Conservation (phyloP, 1,140 invertebrate genomes). For the Hycleus cichorii region DNA sequence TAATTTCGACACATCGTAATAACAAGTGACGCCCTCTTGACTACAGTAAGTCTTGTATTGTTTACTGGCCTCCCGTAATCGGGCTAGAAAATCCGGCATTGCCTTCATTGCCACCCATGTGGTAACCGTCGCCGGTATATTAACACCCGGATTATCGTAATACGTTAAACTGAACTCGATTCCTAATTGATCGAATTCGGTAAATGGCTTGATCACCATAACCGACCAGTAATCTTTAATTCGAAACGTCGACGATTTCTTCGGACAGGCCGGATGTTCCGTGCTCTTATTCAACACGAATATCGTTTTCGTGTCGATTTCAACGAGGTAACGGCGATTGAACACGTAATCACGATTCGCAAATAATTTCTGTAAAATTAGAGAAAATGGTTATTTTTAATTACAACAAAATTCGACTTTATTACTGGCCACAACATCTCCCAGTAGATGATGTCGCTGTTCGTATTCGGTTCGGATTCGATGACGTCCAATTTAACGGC, state of each 20-base stretch:
- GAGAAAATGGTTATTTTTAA: neutral
- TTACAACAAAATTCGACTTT: neutral
- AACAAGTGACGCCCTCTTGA: conserved; percentile 18
- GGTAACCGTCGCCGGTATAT: conserved; percentile 56
- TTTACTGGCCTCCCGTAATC: conserved; percentile 33
- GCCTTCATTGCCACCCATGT: conserved; percentile 55
- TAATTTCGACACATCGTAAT: conserved; percentile 15
- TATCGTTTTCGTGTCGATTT: conserved; percentile 47
- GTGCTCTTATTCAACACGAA: conserved; percentile 57
- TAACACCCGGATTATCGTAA: conserved; percentile 77
- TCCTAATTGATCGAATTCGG: conserved; percentile 52
- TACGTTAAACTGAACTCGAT: conserved; percentile 80
- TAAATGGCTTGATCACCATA: conserved; percentile 71
- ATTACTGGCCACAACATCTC: conserved; percentile 79
- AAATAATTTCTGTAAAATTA: conserved; percentile 59
- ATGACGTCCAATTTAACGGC: conserved; percentile 61
- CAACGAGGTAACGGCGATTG: conserved; percentile 60
- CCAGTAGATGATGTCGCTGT: conserved; percentile 76
- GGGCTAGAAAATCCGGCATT: conserved; percentile 38
- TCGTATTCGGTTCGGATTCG: conserved; percentile 53
- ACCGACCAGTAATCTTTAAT: conserved; percentile 79
- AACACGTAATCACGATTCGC: conserved; percentile 83
- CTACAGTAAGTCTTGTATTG: conserved; percentile 35
- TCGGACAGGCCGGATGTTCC: conserved; percentile 53
- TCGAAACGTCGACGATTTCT: conserved; percentile 50